Evolutionary conservation across 2,113 vertebrate species (phyloP).

Genomic region (Pseudorectes ferrugineus): DNA sequence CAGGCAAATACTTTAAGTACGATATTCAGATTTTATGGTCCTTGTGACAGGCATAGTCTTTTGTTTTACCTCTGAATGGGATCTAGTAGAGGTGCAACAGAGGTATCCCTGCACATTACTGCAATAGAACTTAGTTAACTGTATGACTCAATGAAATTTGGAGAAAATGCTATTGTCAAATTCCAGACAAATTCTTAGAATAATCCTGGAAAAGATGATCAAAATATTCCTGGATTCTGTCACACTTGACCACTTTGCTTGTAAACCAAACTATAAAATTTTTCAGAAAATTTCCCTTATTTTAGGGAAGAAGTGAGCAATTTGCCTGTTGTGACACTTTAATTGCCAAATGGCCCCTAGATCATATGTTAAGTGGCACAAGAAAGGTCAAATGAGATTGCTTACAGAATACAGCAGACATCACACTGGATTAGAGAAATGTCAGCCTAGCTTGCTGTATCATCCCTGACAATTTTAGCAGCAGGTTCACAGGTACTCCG

Average conservation of each 20-base stretch:
- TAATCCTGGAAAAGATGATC: not conserved
- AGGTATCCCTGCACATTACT: not conserved
- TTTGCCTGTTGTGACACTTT: not conserved
- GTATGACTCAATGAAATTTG: not conserved
- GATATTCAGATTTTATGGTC: not conserved
- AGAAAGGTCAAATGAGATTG: not conserved
- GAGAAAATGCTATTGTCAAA: not conserved
- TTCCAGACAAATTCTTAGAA: not conserved
- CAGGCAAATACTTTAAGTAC: not conserved
- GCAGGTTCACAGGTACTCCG: not conserved
- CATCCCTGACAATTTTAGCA: not conserved
- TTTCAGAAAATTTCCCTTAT: not conserved
- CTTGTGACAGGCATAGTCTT: not conserved
- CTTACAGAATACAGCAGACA: not conserved
- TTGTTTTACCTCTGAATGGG: not conserved
- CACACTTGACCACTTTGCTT: not conserved
- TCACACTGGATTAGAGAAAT: not conserved
- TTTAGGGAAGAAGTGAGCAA: not conserved
- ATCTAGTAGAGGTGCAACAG: not conserved
- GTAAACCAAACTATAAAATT: not conserved
- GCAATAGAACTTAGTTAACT: not conserved
- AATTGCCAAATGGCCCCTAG: not conserved
- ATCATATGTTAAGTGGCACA: not conserved
- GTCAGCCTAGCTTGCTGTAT: not conserved
- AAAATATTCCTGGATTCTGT: not conserved